phyloP scores from a whole-genome alignment of 2,113 vertebrate genomes.

The Gorsachius goisagi region DNA sequence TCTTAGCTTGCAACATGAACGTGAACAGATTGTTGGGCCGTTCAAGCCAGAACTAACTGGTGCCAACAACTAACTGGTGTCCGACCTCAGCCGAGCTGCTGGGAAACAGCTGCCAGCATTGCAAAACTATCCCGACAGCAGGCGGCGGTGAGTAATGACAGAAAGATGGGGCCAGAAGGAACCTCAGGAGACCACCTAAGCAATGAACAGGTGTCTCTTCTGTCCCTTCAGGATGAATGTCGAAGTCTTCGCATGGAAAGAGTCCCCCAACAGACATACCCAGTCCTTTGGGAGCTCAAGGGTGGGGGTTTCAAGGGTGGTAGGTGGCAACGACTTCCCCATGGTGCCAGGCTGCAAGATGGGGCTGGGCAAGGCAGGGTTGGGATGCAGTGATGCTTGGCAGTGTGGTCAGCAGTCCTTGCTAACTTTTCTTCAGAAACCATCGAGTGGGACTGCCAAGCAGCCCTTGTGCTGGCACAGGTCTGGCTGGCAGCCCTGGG shows the following conservation, averaged over 20 bases:
- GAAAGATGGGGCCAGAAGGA: not conserved
- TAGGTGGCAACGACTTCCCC: not conserved
- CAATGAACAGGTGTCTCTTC: not conserved
- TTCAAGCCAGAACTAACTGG: not conserved
- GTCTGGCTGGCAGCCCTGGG: slow-evolving; percentile 11
- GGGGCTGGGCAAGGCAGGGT: not conserved
- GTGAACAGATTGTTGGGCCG: not conserved
- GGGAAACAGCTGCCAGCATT: not conserved
- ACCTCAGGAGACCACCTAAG: not conserved
- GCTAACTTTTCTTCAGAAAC: not conserved
- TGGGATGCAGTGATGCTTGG: not conserved
- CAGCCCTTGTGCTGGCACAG: not conserved
- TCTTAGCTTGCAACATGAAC: not conserved
- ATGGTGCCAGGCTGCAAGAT: not conserved
- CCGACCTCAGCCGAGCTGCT: not conserved
- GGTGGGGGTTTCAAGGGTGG: not conserved
- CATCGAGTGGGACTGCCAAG: not conserved
- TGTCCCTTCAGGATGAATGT: not conserved
- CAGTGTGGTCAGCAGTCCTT: not conserved
- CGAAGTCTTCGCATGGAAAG: not conserved
- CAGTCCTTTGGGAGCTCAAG: not conserved
- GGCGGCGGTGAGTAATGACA: not conserved
- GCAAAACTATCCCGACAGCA: not conserved
- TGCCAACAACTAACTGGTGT: not conserved
- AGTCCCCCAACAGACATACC: not conserved